phyloP scores from a whole-genome alignment of 2,797 vertebrate genomes.

The Tapera naevia region DNA sequence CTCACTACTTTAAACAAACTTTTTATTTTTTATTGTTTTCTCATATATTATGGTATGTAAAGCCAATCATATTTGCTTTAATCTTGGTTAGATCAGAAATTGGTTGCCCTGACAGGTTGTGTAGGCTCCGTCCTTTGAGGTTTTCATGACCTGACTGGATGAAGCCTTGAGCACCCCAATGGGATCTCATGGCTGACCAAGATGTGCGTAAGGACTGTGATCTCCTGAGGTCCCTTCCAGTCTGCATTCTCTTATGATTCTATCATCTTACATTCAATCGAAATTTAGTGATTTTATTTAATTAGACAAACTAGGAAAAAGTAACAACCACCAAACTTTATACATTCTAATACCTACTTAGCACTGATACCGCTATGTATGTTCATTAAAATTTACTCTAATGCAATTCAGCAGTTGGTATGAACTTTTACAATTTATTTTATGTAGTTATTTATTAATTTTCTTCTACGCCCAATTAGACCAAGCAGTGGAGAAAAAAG shows the following conservation, averaged over 20 bases:
- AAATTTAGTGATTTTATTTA: not conserved
- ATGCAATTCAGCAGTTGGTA: not conserved
- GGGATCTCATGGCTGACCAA: not conserved
- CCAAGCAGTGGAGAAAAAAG: not conserved
- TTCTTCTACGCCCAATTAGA: not conserved
- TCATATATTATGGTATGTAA: not conserved
- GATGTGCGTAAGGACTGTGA: not conserved
- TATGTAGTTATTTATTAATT: not conserved
- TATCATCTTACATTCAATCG: not conserved
- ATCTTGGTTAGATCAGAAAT: not conserved
- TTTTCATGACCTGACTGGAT: not conserved
- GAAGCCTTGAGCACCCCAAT: not conserved
- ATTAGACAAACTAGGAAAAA: not conserved
- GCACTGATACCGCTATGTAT: not conserved
- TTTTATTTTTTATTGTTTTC: not conserved
- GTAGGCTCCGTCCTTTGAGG: not conserved
- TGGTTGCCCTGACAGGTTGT: not conserved
- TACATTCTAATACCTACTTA: not conserved
- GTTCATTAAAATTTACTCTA: not conserved
- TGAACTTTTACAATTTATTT: not conserved
- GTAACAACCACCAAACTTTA: no score
- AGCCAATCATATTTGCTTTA: not conserved
- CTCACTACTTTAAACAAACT: not conserved
- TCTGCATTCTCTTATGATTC: not conserved
- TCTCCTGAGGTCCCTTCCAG: not conserved